A percentile compares a stretch with the other conserved stretches of the same genome.
These are phyloP conservation scores for Notoglanidium macrostoma DNA, from an alignment of 2,797 vertebrate species.

Conservation along the genomic window DNA sequence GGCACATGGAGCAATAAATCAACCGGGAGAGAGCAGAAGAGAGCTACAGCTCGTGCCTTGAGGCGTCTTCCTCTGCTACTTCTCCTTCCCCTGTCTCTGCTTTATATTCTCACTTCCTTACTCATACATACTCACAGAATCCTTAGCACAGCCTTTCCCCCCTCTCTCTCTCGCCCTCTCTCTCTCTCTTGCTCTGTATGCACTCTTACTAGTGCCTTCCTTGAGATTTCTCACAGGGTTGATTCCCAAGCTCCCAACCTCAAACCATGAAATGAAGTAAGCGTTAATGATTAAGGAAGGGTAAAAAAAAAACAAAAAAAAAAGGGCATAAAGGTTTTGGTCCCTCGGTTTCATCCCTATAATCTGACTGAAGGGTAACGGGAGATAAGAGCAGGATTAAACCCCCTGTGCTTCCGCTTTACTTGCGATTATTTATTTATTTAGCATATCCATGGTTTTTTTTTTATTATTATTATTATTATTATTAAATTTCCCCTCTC, in stretches of 20 bases:
- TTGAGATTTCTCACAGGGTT: constrained; percentile 35
- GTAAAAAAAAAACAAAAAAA: not conserved
- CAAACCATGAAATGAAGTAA: constrained; percentile 43
- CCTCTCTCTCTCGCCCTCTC: not conserved
- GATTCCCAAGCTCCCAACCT: constrained; percentile 37
- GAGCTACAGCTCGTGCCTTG: constrained; percentile 30
- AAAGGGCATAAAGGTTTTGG: not conserved
- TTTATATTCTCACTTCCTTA: not conserved
- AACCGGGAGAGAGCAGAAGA: constrained; percentile 44
- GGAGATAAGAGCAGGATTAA: constrained; percentile 52
- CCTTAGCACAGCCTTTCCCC: not conserved
- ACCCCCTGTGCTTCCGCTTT: constrained; percentile 35
- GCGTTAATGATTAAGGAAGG: constrained; percentile 39
- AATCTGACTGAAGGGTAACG: constrained; percentile 48
- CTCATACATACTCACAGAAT: not conserved
- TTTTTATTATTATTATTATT: not conserved
- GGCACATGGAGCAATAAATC: constrained; percentile 50
- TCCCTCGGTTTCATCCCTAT: constrained; percentile 38
- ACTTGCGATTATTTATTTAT: constrained; percentile 48
- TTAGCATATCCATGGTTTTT: constrained; percentile 10
- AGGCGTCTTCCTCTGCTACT: constrained; percentile 36
- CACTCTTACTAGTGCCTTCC: not conserved
- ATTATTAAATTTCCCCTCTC: not conserved
- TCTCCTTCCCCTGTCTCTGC: not conserved
- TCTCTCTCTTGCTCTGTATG: not conserved